Evolutionary conservation across 2,113 vertebrate genomes (phyloP).

Genomic region (Anoplopoma fimbria): DNA sequence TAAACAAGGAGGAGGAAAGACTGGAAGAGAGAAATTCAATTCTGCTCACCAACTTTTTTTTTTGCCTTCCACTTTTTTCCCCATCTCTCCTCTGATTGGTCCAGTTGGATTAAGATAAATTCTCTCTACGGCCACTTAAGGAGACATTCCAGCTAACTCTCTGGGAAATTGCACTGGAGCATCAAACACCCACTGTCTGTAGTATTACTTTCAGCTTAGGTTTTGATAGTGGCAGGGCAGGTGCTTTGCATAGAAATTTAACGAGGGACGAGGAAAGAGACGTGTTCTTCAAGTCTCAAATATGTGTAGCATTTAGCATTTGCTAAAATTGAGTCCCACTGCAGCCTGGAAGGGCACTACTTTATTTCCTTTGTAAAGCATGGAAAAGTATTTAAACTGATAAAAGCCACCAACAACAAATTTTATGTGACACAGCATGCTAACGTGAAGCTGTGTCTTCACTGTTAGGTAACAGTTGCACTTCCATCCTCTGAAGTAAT

Average conservation of each 20-base stretch:
- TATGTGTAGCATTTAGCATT: constrained; percentile 18
- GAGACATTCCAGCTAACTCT: constrained; percentile 38
- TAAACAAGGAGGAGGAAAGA: background rate
- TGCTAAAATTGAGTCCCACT: background rate
- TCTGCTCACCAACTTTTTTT: constrained; percentile 17
- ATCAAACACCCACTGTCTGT: constrained; percentile 28
- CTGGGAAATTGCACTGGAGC: constrained; percentile 27
- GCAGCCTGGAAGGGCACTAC: background rate
- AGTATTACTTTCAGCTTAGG: constrained; percentile 8
- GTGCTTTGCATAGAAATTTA: background rate
- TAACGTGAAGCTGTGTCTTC: background rate
- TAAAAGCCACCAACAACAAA: background rate
- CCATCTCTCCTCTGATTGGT: constrained; percentile 24
- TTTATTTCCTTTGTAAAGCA: background rate
- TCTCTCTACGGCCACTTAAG: background rate
- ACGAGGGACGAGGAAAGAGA: constrained; percentile 17
- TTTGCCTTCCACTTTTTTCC: background rate
- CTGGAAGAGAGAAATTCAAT: background rate
- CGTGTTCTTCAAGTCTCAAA: background rate
- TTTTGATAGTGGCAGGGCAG: background rate
- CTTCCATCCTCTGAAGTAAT: background rate
- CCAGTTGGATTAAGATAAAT: constrained; percentile 2
- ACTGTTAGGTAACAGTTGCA: background rate
- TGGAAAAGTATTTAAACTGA: background rate
- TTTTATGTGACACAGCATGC: background rate